phyloP scores from a whole-genome alignment of 2,113 vertebrate species.

The Halcyon malimbica region DNA sequence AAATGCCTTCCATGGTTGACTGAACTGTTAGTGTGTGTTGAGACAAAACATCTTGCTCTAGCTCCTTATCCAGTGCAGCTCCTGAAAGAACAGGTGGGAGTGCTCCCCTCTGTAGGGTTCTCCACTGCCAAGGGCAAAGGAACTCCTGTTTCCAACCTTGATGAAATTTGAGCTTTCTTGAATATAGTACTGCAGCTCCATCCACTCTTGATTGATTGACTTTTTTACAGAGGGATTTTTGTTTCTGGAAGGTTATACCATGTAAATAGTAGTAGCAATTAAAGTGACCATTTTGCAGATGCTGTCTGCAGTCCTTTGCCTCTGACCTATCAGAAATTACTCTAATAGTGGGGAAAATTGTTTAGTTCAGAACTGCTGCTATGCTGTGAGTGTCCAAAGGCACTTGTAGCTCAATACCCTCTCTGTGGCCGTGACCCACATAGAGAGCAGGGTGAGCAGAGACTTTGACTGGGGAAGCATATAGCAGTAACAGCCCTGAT shows the following conservation, averaged over 20 bases:
- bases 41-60: background rate
- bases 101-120: background rate
- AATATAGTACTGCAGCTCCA: background rate
- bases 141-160: background rate
- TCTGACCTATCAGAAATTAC: background rate
- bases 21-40: fast-evolving
- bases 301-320: background rate
- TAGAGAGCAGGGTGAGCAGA: background rate
- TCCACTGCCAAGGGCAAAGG: background rate
- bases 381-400: background rate
- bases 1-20: background rate
- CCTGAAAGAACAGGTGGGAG: background rate
- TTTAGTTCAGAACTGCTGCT: background rate
- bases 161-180: background rate
- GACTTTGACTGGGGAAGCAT: background rate
- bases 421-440: background rate
- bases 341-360: background rate
- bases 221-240: background rate
- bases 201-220: background rate
- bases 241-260: background rate
- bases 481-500: background rate
- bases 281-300: background rate
- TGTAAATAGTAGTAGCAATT: background rate
- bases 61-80: background rate
- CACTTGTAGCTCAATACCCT: background rate